These are phyloP conservation scores for Nycteola revayana DNA, from an alignment of 2,888 invertebrate species.

Conservation along the genomic window DNA sequence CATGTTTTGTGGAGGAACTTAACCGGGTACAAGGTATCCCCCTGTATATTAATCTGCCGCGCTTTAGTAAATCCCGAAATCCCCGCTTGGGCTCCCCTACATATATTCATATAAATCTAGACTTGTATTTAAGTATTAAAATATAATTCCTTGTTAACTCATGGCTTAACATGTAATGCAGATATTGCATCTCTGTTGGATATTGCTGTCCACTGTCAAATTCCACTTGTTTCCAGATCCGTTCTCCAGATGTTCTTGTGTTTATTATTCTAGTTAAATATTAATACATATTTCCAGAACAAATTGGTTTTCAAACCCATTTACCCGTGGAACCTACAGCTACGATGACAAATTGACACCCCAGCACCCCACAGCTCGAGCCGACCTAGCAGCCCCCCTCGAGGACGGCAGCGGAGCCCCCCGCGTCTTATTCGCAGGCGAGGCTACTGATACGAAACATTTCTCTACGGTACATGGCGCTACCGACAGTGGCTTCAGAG, in stretches of 20 bases:
- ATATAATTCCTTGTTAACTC: background rate
- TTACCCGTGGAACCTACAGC: constrained; percentile 87
- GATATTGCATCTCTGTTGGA: background rate
- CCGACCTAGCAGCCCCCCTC: constrained; percentile 82
- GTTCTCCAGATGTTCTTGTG: too few species aligned
- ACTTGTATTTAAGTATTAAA: background rate
- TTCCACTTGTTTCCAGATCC: too few species aligned
- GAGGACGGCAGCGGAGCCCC: constrained; percentile 60
- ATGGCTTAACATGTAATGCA: background rate
- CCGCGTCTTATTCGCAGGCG: constrained; percentile 83
- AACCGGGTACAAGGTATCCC: too few species aligned
- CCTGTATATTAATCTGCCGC: too few species aligned
- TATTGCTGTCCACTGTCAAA: background rate
- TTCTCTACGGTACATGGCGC: constrained; percentile 90
- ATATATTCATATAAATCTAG: background rate
- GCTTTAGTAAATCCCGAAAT: too few species aligned
- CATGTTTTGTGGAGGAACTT: too few species aligned
- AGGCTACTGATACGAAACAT: constrained; percentile 78
- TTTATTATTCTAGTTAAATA: background rate
- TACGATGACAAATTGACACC: constrained; percentile 81
- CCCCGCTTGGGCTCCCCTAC: too few species aligned
- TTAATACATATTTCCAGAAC: constrained; percentile 73
- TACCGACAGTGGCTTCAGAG: constrained; percentile 84
- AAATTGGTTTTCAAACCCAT: constrained; percentile 86
- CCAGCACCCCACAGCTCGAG: constrained; percentile 65